phyloP scores from a whole-genome alignment of 1,140 invertebrate species.

The Drosophila saltans region DNA sequence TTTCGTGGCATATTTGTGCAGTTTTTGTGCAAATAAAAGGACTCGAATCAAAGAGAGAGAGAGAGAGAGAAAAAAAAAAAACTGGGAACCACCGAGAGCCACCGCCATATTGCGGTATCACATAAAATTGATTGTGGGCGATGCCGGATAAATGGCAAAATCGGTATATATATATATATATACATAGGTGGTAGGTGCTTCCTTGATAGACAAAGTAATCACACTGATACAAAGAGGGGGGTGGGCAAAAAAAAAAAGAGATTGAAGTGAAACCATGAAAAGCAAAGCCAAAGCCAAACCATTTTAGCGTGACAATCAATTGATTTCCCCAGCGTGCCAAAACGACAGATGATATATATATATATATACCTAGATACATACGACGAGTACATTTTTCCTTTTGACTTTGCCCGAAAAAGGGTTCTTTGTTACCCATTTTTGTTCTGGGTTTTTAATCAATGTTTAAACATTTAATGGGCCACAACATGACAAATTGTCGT shows the following conservation, averaged over 20 bases:
- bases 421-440: conserved; percentile 14
- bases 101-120: conserved; percentile 57
- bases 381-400: conserved; percentile 16
- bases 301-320: conserved; percentile 79
- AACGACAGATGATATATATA: conserved; percentile 45
- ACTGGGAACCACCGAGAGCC: neutral
- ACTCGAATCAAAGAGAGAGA: conserved; percentile 2
- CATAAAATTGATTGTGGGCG: conserved; percentile 54
- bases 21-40: conserved; percentile 66
- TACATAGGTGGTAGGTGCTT: conserved; percentile 11
- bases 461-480: conserved; percentile 52
- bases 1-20: conserved; percentile 75
- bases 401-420: neutral
- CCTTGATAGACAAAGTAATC: conserved; percentile 47
- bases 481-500: conserved; percentile 22
- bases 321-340: conserved; percentile 70
- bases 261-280: conserved; percentile 34
- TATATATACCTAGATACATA: neutral
- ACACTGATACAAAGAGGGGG: conserved; percentile 17
- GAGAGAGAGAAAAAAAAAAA: neutral
- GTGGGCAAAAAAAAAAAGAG: conserved; percentile 2
- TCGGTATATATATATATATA: neutral
- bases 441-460: conserved; percentile 37
- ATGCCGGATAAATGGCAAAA: neutral
- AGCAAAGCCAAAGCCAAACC: conserved; percentile 57